Evolutionary conservation across 2,113 vertebrate species (phyloP).

Genomic region (Lasiurus borealis): DNA sequence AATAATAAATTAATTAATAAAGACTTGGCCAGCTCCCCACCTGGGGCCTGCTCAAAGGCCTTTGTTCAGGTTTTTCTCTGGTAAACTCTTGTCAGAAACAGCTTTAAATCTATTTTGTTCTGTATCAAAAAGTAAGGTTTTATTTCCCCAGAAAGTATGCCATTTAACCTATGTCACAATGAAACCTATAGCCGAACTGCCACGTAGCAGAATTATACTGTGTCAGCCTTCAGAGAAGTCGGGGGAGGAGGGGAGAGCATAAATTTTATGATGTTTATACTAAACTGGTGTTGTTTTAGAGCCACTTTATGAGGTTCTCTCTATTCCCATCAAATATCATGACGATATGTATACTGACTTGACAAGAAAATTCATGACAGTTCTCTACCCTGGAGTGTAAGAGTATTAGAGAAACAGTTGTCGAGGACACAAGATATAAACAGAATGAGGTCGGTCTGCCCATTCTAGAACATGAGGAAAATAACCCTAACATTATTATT

Average conservation of each 20-base stretch:
- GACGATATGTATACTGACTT: not conserved
- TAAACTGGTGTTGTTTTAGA: not conserved
- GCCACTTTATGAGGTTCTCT: not conserved
- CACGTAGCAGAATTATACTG: not conserved
- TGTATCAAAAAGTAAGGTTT: not conserved
- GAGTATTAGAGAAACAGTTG: not conserved
- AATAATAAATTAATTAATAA: too few species aligned
- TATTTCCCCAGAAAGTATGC: not conserved
- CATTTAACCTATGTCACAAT: not conserved
- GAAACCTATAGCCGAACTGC: not conserved
- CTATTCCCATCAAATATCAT: not conserved
- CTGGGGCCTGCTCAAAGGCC: not conserved
- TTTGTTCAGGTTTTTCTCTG: not conserved
- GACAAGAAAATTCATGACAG: not conserved
- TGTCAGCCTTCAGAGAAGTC: not conserved
- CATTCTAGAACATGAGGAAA: not conserved
- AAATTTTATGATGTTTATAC: not conserved
- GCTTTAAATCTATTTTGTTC: not conserved
- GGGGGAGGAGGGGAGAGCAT: too few species aligned
- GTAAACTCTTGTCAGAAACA: not conserved
- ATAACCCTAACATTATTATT: not conserved
- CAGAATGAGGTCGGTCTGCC: not conserved
- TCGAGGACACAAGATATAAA: not conserved
- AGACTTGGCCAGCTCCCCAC: not conserved
- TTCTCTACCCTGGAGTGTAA: not conserved